Evolutionary conservation across 2,113 vertebrate genomes (phyloP).

Genomic region (Arenaria interpres): DNA sequence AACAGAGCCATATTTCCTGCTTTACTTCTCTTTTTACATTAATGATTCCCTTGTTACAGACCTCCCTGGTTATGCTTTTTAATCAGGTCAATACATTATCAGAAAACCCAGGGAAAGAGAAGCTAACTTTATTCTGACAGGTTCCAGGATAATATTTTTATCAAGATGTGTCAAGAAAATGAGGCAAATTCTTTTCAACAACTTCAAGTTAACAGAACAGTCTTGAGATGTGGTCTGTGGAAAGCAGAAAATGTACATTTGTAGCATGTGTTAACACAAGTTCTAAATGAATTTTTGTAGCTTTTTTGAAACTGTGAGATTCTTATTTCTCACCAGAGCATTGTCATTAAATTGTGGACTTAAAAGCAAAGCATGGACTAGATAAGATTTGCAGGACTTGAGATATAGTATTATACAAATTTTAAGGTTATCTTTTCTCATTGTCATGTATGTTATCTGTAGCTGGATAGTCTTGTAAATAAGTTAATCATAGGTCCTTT

Average conservation of each 20-base stretch:
- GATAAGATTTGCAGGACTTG: neutral
- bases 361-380: neutral
- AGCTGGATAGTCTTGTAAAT: neutral
- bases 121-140: neutral
- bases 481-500: neutral
- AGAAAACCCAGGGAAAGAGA: neutral
- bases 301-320: neutral
- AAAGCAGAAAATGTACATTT: neutral
- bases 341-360: neutral
- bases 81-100: neutral
- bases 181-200: neutral
- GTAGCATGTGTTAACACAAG: neutral
- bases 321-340: neutral
- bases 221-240: neutral
- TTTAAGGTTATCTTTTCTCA: neutral
- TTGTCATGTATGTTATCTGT: neutral
- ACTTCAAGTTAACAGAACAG: neutral
- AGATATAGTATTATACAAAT: neutral
- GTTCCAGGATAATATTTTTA: neutral
- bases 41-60: neutral
- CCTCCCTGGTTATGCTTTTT: neutral
- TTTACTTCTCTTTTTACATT: neutral
- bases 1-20: neutral
- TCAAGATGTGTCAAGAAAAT: neutral
- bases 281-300: neutral